Evolutionary conservation across 2,797 vertebrate species (phyloP).

Genomic region (Cossypha dichroa): DNA sequence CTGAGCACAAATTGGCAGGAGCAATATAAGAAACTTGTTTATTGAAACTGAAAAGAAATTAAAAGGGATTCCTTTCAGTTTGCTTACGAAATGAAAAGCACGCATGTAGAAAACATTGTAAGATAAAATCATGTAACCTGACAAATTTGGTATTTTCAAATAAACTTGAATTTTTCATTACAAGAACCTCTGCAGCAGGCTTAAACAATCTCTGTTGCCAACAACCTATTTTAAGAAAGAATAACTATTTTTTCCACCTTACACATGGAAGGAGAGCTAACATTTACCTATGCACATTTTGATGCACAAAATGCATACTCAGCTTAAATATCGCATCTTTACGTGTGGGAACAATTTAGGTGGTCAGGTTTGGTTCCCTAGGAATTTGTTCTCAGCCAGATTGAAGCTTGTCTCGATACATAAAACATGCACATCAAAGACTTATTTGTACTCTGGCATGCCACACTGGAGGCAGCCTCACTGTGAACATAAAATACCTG

Average conservation of each 20-base stretch:
- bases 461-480: background rate
- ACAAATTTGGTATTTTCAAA: background rate
- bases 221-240: background rate
- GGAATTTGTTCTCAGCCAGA: background rate
- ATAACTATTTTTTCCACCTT: background rate
- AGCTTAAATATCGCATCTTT: background rate
- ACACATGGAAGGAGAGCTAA: background rate
- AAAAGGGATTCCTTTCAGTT: background rate
- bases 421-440: background rate
- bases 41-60: background rate
- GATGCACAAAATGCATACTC: background rate
- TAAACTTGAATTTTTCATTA: background rate
- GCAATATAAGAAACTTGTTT: background rate
- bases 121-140: background rate
- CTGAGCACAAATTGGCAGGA: background rate
- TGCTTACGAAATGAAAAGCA: background rate
- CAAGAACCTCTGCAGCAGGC: background rate
- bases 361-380: background rate
- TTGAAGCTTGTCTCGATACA: background rate
- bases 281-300: background rate
- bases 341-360: background rate
- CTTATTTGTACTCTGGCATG: background rate
- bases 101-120: background rate
- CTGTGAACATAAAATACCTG: background rate
- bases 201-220: background rate